Conservation (phyloP, 2,113 vertebrate genomes). For the Anarhynchus alexandrinus region DNA sequence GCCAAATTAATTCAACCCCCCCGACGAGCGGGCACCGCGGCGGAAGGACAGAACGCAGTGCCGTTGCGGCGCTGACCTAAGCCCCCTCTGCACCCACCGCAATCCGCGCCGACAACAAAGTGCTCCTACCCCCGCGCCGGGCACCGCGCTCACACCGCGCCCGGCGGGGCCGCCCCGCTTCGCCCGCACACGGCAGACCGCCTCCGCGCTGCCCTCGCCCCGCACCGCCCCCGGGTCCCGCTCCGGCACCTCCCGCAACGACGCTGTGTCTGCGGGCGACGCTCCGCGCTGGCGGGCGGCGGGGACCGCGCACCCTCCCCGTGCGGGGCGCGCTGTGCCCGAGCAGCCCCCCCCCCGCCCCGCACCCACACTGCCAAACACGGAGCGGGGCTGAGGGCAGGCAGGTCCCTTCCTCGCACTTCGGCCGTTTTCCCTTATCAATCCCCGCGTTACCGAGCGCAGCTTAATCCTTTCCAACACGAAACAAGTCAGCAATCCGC, state of each 20-base stretch:
- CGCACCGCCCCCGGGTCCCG: too few relatives aligned
- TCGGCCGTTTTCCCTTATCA: neutral
- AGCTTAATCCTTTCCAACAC: neutral
- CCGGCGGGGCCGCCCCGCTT: too few relatives aligned
- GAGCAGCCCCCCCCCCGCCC: neutral
- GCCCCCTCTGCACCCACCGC: accelerated
- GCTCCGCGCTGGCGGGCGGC: too few relatives aligned
- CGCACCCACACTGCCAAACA: too few relatives aligned
- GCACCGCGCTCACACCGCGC: too few relatives aligned
- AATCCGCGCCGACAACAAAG: neutral
- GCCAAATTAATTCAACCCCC: neutral
- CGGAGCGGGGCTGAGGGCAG: neutral
- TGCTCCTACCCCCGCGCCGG: neutral
- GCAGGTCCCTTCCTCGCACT: neutral
- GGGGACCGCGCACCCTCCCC: too few relatives aligned
- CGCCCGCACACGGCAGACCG: too few relatives aligned
- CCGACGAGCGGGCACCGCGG: neutral
- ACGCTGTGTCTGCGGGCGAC: too few relatives aligned
- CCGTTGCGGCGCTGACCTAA: neutral
- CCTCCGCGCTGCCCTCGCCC: too few relatives aligned
- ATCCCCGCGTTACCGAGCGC: neutral
- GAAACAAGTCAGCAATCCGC: neutral
- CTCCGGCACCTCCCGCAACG: too few relatives aligned
- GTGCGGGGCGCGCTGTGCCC: too few relatives aligned
- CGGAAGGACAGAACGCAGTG: neutral